Conservation (phyloP, 1,140 invertebrate species). For the Dendroctonus ponderosae region DNA sequence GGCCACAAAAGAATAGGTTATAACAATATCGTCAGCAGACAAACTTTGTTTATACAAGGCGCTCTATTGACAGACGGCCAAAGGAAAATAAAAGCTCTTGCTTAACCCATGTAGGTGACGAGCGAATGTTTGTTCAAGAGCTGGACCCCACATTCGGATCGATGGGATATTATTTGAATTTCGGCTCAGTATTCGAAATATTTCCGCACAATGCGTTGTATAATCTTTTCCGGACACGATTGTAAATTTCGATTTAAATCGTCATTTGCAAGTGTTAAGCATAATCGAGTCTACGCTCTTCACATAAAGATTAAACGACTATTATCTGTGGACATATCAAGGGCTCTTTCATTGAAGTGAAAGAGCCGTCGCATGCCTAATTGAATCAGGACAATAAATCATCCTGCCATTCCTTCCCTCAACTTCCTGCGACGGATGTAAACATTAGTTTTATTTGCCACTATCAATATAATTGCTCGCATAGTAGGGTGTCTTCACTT, state of each 20-base stretch:
- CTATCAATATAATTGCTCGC: background rate
- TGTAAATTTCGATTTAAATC: no score
- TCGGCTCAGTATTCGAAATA: conserved; percentile 4
- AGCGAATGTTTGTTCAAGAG: conserved; percentile 12
- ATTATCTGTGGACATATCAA: conserved; percentile 16
- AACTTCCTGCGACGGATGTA: conserved; percentile 17
- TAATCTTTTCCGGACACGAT: background rate
- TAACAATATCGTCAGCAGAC: conserved; percentile 20
- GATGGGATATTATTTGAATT: conserved; percentile 12
- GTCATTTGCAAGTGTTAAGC: no score
- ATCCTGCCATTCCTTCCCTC: no score
- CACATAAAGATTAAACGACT: no score
- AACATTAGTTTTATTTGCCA: conserved; percentile 5
- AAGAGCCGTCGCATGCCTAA: conserved; percentile 13
- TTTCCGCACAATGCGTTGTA: no score
- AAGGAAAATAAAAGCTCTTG: conserved; percentile 24
- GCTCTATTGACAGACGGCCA: conserved; percentile 20
- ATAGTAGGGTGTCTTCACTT: no score
- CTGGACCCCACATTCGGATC: background rate
- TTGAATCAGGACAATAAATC: conserved; percentile 10
- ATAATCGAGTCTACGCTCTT: no score
- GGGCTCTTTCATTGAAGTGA: conserved; percentile 16
- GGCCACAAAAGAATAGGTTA: conserved; percentile 6
- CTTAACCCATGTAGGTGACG: conserved; percentile 20
- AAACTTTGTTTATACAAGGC: conserved; percentile 15